A percentile compares a stretch with the other conserved stretches of the same genome.
Evolutionary conservation across 2,113 vertebrate genomes (phyloP).

Genomic region (Agapornis roseicollis): DNA sequence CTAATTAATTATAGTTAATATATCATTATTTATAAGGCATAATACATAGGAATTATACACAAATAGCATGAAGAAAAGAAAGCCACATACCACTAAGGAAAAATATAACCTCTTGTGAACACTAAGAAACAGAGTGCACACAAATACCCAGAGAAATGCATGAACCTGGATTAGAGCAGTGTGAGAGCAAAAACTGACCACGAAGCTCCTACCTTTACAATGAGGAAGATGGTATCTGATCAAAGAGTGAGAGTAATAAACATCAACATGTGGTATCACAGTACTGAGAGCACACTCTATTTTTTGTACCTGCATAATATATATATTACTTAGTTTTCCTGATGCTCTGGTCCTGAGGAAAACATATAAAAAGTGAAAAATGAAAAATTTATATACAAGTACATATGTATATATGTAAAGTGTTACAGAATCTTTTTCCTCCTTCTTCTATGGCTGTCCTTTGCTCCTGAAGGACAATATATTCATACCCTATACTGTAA

Average conservation of each 20-base stretch:
- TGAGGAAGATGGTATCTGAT: neutral
- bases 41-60: neutral
- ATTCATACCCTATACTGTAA: neutral
- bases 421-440: neutral
- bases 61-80: neutral
- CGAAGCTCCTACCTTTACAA: neutral
- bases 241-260: neutral
- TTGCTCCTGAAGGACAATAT: neutral
- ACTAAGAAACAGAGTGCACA: neutral
- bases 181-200: neutral
- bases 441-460: neutral
- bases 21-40: neutral
- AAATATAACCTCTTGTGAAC: neutral
- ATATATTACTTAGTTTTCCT: neutral
- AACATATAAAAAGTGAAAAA: neutral
- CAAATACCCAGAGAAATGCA: rapidly evolving
- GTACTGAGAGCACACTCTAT: neutral
- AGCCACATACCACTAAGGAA: neutral
- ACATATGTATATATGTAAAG: neutral
- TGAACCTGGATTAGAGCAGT: neutral
- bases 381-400: neutral
- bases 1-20: neutral
- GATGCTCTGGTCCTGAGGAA: neutral
- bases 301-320: neutral
- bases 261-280: neutral